Conservation (phyloP, 2,113 vertebrate species). For the Martes martes region DNA sequence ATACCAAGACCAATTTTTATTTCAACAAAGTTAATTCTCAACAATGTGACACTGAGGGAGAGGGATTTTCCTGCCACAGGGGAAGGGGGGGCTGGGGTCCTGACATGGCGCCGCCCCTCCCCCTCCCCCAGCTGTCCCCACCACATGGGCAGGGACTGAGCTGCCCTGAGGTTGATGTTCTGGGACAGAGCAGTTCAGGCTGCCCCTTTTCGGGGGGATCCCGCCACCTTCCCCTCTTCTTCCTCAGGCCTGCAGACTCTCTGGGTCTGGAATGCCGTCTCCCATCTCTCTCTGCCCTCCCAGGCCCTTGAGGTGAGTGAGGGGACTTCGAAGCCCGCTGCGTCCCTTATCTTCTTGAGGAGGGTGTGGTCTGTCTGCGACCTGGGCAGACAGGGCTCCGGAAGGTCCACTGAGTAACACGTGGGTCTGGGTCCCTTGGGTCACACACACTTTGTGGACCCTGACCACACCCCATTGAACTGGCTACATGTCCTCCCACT, state of each 20-base stretch:
- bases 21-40: conserved; percentile 80
- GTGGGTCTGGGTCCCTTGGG: background rate
- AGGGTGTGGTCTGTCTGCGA: background rate
- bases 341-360: background rate
- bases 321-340: background rate
- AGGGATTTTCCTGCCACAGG: conserved; percentile 55
- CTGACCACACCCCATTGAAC: background rate
- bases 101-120: background rate
- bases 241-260: background rate
- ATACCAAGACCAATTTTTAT: conserved; percentile 81
- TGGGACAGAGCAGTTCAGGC: background rate
- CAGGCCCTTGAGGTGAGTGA: background rate
- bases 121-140: conserved; percentile 80
- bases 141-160: background rate
- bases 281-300: background rate
- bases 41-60: conserved; percentile 71
- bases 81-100: background rate
- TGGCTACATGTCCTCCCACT: too few relatives aligned
- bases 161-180: background rate
- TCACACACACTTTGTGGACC: background rate
- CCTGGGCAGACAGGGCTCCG: background rate
- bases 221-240: background rate
- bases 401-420: background rate
- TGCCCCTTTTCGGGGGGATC: too few relatives aligned
- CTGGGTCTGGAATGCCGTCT: too few relatives aligned